Conservation (phyloP, 2,113 vertebrate species). For the Kryptolebias marmoratus region DNA sequence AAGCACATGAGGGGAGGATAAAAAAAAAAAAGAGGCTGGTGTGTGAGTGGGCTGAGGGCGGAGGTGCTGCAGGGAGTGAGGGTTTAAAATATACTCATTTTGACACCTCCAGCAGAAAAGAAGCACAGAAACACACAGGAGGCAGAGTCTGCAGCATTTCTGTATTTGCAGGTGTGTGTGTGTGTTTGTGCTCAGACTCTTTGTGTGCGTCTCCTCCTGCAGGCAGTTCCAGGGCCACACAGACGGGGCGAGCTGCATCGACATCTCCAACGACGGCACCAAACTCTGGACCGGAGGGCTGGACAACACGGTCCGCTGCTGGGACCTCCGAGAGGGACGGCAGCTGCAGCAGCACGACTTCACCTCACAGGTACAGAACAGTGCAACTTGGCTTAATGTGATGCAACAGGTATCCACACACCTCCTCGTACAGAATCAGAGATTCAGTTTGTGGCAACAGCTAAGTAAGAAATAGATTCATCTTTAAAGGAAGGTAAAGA, state of each 20-base stretch:
- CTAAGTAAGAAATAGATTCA: too few species aligned
- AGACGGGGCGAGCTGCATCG: slow-evolving; percentile 82
- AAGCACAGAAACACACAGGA: slow-evolving; percentile 19
- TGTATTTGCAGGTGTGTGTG: slow-evolving; percentile 38
- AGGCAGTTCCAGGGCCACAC: slow-evolving; percentile 78
- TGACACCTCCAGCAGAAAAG: slow-evolving; percentile 28
- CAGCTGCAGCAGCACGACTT: slow-evolving; percentile 84
- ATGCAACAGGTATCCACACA: too few species aligned
- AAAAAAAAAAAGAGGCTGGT: background rate
- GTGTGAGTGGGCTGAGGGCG: slow-evolving; percentile 8
- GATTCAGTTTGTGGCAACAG: too few species aligned
- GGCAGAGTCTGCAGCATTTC: slow-evolving; percentile 61
- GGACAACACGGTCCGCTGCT: slow-evolving; percentile 84
- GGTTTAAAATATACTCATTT: slow-evolving; percentile 31
- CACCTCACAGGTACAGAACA: slow-evolving; percentile 77
- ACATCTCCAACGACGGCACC: slow-evolving; percentile 84
- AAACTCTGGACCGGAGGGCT: slow-evolving; percentile 84
- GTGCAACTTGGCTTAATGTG: background rate
- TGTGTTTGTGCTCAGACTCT: background rate
- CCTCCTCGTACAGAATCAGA: too few species aligned
- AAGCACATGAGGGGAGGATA: too few species aligned
- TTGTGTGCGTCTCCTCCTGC: background rate
- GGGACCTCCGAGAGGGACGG: slow-evolving; percentile 82
- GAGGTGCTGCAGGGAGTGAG: background rate
- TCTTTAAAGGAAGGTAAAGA: too few species aligned